A percentile compares a stretch with the other conserved stretches of the same genome.
Evolutionary conservation across 2,797 vertebrate genomes (phyloP).

Genomic region (Lepilemur ruficaudatus): DNA sequence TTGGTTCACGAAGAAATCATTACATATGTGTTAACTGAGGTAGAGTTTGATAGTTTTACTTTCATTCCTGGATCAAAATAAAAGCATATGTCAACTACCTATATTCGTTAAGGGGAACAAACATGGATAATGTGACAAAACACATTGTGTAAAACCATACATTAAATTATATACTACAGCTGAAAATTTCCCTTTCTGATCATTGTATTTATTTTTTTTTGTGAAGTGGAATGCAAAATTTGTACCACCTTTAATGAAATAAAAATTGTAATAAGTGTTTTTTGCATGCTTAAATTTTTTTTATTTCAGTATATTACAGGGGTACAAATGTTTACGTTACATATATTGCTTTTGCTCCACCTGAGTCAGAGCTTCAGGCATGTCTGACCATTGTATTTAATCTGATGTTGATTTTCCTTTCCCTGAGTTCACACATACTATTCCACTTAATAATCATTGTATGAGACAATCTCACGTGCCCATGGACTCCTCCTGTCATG

Average conservation of each 20-base stretch:
- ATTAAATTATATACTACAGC: neutral
- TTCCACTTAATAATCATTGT: neutral
- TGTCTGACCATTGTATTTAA: neutral
- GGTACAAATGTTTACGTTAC: too few species aligned
- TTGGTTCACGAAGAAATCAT: slow-evolving; percentile 42
- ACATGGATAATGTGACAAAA: neutral
- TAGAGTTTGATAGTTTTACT: neutral
- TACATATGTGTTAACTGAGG: neutral
- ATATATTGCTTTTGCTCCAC: too few species aligned
- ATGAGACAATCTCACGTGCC: neutral
- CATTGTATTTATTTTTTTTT: neutral
- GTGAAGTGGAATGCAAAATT: too few species aligned
- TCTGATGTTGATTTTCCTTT: slow-evolving; percentile 35
- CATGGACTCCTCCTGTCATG: neutral
- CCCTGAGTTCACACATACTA: neutral
- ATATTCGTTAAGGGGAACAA: neutral
- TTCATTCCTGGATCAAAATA: slow-evolving; percentile 37
- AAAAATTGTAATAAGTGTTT: too few species aligned
- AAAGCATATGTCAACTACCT: neutral
- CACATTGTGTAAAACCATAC: neutral
- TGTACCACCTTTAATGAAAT: too few species aligned
- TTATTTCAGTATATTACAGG: too few species aligned
- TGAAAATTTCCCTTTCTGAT: neutral
- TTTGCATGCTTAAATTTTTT: too few species aligned
- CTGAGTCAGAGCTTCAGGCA: too few species aligned